Percentiles rank a stretch among this genome's conserved stretches.
phyloP scores from a whole-genome alignment of 2,888 invertebrate genomes.

The Geophilus truncorum region DNA sequence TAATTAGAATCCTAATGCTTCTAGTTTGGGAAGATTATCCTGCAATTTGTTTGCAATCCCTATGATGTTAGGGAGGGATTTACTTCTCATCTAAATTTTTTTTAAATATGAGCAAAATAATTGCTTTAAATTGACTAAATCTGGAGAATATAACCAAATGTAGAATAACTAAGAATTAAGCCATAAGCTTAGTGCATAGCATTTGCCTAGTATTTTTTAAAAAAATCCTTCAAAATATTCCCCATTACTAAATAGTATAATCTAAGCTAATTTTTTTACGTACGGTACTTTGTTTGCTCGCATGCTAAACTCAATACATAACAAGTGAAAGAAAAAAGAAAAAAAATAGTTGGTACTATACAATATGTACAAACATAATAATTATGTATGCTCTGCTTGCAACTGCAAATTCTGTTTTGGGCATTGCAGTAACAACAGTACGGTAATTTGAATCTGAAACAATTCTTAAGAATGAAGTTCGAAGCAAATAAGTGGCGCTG shows the following conservation, averaged over 20 bases:
- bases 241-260: too few species aligned
- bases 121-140: neutral
- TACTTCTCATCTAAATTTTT: neutral
- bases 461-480: neutral
- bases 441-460: neutral
- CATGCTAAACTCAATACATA: too few species aligned
- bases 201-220: neutral
- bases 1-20: neutral
- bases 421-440: neutral
- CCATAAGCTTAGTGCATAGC: neutral
- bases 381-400: conserved; percentile 6
- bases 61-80: neutral
- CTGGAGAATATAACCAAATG: neutral
- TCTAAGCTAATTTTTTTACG: too few species aligned
- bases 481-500: neutral
- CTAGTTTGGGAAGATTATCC: conserved; percentile 1
- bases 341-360: neutral
- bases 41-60: conserved; percentile 14
- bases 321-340: neutral
- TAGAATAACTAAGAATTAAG: neutral
- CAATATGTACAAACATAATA: conserved; percentile 14
- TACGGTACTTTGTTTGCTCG: too few species aligned
- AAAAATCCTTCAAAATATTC: neutral
- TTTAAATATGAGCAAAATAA: neutral
- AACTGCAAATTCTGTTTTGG: conserved; percentile 17